These are phyloP conservation scores for Netelia melanura DNA, from an alignment of 2,888 invertebrate species.

Conservation along the genomic window DNA sequence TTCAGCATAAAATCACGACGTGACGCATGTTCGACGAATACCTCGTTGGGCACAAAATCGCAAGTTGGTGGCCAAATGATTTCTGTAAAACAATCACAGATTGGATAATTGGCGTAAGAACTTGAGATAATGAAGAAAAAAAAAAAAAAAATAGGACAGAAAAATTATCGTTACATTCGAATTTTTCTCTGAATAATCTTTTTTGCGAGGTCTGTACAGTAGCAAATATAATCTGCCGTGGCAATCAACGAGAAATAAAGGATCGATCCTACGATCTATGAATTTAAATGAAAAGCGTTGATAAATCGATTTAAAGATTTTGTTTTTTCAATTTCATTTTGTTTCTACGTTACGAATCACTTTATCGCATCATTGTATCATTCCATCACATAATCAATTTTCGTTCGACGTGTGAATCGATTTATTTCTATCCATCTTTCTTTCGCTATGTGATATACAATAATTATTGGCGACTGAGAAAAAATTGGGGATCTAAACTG, in stretches of 20 bases:
- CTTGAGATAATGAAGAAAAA: background rate
- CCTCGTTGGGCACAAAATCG: constrained; percentile 72
- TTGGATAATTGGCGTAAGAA: constrained; percentile 3
- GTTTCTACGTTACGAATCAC: background rate
- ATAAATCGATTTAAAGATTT: background rate
- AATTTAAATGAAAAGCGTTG: background rate
- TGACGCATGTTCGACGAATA: constrained; percentile 62
- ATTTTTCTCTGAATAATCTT: constrained; percentile 34
- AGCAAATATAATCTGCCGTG: constrained; percentile 29
- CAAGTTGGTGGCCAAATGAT: constrained; percentile 77
- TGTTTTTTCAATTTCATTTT: background rate
- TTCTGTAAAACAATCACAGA: constrained; percentile 72
- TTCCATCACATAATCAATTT: background rate
- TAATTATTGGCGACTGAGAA: constrained; percentile 45
- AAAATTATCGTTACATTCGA: constrained; percentile 6
- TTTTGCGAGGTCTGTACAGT: constrained; percentile 46
- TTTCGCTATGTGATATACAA: constrained; percentile 54
- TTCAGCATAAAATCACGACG: constrained; percentile 53
- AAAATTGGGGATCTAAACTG: constrained; percentile 4
- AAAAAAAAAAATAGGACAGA: constrained; percentile 11
- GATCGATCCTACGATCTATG: background rate
- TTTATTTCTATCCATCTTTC: constrained; percentile 8
- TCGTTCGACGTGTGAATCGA: background rate
- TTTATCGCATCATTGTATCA: background rate
- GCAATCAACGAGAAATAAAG: constrained; percentile 43